Conservation (phyloP, 2,113 vertebrate species). For the sheep (Ovis aries) region ARS-UI_Ramb_v3.0 NC_056076.1:36836501-36837000, state of each 20-base stretch:
- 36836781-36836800: neutral
- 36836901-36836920: neutral
- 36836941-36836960: neutral
- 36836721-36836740: neutral
- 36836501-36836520: neutral
- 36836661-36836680: neutral
- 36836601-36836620: neutral
- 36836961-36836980: neutral
- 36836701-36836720: neutral
- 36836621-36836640: neutral
- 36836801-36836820: neutral
- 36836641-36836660: neutral
- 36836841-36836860: neutral
- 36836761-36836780: neutral
- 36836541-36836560: neutral
- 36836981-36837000: neutral
- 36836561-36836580: neutral
- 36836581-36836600: neutral
- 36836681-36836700: neutral
- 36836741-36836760: neutral
- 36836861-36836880: neutral
- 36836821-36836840: neutral
- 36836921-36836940: neutral
- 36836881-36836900: neutral
- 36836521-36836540: neutral